phyloP scores from a whole-genome alignment of 1,140 invertebrate genomes.

The Chironomus striatipennis region DNA sequence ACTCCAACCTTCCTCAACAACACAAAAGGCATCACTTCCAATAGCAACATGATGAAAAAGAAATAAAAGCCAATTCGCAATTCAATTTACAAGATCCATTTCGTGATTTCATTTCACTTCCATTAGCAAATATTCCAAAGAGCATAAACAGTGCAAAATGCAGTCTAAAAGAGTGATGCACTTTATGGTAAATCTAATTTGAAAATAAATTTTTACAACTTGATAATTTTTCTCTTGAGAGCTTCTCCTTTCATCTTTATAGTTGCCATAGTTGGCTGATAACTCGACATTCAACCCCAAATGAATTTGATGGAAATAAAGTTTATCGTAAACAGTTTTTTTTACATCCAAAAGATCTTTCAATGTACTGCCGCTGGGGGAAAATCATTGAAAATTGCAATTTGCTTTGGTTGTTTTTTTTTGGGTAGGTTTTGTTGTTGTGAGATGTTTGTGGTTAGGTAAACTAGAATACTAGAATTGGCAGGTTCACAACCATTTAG shows the following conservation, averaged over 20 bases:
- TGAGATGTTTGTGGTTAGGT: no score
- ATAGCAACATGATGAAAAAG: no score
- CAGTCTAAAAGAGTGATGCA: not conserved
- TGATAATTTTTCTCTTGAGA: not conserved
- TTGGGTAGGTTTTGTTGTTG: no score
- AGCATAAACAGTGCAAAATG: not conserved
- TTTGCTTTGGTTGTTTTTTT: no score
- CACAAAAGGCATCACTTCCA: no score
- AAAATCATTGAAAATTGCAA: not conserved
- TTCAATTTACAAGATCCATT: no score
- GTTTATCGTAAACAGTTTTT: not conserved
- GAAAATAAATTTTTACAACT: not conserved
- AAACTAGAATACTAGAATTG: no score
- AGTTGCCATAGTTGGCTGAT: no score
- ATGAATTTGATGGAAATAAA: constrained; percentile 3
- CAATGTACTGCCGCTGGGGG: not conserved
- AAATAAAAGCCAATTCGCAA: no score
- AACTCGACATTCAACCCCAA: no score
- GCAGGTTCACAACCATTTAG: no score
- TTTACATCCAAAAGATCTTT: not conserved
- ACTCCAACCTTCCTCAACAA: no score
- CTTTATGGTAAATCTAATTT: constrained; percentile 3
- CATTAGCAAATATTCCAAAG: not conserved
- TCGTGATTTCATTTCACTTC: not conserved
- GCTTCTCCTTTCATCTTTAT: not conserved